These are phyloP conservation scores for Papilio gigon DNA, from an alignment of 2,888 invertebrate species.

Conservation along the genomic window DNA sequence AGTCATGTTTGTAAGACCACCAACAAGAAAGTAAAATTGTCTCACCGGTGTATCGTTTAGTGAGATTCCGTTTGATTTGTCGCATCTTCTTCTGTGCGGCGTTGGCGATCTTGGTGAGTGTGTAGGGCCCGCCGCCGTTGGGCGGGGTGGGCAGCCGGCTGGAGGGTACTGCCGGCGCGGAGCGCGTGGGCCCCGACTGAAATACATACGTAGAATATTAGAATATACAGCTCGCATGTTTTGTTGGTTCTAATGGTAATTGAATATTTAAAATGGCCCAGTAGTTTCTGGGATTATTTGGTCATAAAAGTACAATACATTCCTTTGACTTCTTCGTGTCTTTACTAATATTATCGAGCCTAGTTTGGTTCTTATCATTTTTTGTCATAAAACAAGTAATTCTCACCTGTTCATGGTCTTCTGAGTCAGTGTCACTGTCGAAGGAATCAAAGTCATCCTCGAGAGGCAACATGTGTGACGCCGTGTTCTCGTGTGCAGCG, in stretches of 20 bases:
- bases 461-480: constrained; percentile 50
- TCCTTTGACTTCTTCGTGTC: neutral
- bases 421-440: constrained; percentile 85
- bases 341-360: neutral
- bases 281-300: no score
- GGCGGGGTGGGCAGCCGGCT: constrained; percentile 84
- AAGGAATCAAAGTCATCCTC: constrained; percentile 88
- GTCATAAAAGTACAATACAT: no score
- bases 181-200: constrained; percentile 51
- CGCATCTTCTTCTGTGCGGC: constrained; percentile 84
- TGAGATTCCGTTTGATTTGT: constrained; percentile 85
- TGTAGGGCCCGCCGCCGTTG: constrained; percentile 84
- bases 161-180: constrained; percentile 66
- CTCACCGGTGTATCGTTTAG: constrained; percentile 80
- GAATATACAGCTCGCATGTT: neutral
- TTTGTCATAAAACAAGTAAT: neutral
- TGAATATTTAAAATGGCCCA: no score
- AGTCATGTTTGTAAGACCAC: neutral
- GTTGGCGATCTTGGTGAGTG: constrained; percentile 85
- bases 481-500: neutral
- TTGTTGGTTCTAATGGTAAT: no score
- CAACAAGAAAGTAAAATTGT: neutral
- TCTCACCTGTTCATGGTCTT: constrained; percentile 70
- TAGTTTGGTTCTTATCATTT: neutral
- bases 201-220: constrained; percentile 30